Percentiles rank a stretch among this genome's conserved stretches.
Evolutionary conservation across 92 coral and sea anemone species (phyloP).

Genomic region (Palythoa grandis): DNA sequence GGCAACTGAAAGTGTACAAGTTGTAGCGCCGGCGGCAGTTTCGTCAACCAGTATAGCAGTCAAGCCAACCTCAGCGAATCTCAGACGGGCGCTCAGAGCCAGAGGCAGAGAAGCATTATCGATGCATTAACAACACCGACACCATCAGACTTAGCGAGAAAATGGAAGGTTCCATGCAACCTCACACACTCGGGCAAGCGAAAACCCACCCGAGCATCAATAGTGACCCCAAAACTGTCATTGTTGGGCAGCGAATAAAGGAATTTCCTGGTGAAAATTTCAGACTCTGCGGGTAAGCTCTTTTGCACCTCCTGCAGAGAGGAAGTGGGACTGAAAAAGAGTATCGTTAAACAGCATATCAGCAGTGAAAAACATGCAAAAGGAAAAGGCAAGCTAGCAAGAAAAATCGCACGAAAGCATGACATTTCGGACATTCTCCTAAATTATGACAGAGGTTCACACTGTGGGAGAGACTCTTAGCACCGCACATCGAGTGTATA

Average conservation of each 20-base stretch:
- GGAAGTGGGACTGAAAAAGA: constrained; percentile 33
- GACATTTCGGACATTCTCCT: constrained; percentile 35
- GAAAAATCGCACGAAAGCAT: constrained; percentile 6
- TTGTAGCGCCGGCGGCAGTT: too few relatives aligned
- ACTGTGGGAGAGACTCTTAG: constrained; percentile 42
- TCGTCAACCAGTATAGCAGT: too few relatives aligned
- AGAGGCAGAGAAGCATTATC: constrained; percentile 3
- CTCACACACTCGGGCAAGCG: constrained; percentile 27
- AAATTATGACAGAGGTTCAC: too few relatives aligned
- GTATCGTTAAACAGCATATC: constrained; percentile 30
- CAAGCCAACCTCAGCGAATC: too few relatives aligned
- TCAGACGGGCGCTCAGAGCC: too few relatives aligned
- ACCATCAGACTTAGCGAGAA: constrained; percentile 41
- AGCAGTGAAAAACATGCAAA: constrained; percentile 28
- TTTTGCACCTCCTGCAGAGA: constrained; percentile 26
- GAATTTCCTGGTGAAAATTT: constrained; percentile 48
- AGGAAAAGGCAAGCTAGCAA: constrained; percentile 34
- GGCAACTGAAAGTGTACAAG: too few relatives aligned
- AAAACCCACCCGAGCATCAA: constrained; percentile 1
- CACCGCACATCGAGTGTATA: constrained; percentile 48
- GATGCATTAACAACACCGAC: constrained; percentile 30
- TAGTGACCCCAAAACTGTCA: constrained; percentile 21
- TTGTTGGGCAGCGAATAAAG: background rate
- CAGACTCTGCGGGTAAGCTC: constrained; percentile 26
- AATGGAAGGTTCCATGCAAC: constrained; percentile 32